Evolutionary conservation across 2,888 invertebrate species (phyloP), one percentile per base, ranked within the genome.

Genomic region (Parthenolecanium corni): DNA sequence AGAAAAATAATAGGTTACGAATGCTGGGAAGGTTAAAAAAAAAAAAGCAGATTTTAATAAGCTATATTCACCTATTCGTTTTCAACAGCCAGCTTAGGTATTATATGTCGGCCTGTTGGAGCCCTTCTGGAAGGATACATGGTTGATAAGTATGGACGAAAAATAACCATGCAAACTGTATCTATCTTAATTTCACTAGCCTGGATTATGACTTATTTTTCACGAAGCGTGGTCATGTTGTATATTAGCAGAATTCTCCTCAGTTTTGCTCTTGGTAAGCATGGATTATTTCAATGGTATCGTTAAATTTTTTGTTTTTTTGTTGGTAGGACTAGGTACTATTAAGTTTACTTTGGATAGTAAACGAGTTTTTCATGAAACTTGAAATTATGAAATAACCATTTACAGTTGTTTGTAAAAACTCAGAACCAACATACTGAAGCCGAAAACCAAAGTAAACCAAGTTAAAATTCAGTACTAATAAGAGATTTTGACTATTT

Each of bases 1-100:
- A n/a, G n/a, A n/a, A n/a, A n/a, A n/a, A n/a, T n/a, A n/a, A n/a
- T n/a, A n/a, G n/a, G n/a, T n/a, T n/a, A n/a, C n/a, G n/a, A n/a
- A n/a, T n/a, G n/a, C n/a, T n/a, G n/a, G n/a, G n/a, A n/a, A n/a
- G n/a, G n/a, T n/a, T n/a, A n/a, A n/a, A n/a, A n/a, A n/a, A n/a
- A n/a, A n/a, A n/a, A n/a, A n/a, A n/a, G n/a, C n/a, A n/a, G n/a
- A n/a, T 42, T 42, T 42, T 42, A 9, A 16, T n/a, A n/a, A n/a
- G n/a, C 1, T 52, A 2, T 1, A 14, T 52, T 46, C 52, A 14
- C 40, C 40, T 62, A 3, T n/a, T n/a, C n/a, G n/a, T n/a, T n/a
- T n/a, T n/a, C n/a, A n/a, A n/a, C 20, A 62, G 62, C 62, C 5
- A 62, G 62, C 40, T 52, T 62, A 40, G 62, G 62, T 23, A 51